These are phyloP conservation scores for Drosophila nigricruria DNA, from an alignment of 2,888 invertebrate species.

Conservation along the genomic window DNA sequence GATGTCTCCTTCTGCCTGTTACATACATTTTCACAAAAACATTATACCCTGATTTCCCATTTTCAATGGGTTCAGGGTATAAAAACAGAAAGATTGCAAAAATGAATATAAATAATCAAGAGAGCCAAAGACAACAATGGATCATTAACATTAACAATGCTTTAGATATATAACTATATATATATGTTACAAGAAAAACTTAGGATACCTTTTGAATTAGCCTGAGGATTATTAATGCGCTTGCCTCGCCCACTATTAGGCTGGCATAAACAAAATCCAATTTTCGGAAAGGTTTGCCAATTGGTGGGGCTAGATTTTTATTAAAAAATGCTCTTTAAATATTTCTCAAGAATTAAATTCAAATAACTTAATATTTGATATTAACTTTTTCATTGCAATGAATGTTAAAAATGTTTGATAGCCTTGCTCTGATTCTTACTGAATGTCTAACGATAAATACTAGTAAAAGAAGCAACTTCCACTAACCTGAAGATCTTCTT, in stretches of 20 bases:
- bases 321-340: too few relatives aligned
- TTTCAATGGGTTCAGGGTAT: too few relatives aligned
- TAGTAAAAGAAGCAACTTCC: neutral
- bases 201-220: conserved; percentile 63
- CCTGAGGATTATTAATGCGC: conserved; percentile 53
- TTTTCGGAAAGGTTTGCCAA: conserved; percentile 37
- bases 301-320: too few relatives aligned
- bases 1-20: too few relatives aligned
- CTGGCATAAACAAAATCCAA: conserved; percentile 19
- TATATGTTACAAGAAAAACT: conserved; percentile 8
- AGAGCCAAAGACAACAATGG: conserved; percentile 45
- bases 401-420: too few relatives aligned
- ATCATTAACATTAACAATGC: conserved; percentile 61
- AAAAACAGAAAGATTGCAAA: conserved; percentile 46
- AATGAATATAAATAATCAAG: conserved; percentile 27
- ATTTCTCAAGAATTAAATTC: neutral
- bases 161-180: too few relatives aligned
- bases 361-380: too few relatives aligned
- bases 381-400: too few relatives aligned
- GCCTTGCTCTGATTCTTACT: too few relatives aligned
- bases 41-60: too few relatives aligned
- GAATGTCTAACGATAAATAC: neutral
- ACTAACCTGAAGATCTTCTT: neutral
- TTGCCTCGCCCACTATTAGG: conserved; percentile 37
- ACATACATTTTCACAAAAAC: too few relatives aligned